Conservation (phyloP, 1,140 invertebrate genomes). For the Hirudo medicinalis region DNA sequence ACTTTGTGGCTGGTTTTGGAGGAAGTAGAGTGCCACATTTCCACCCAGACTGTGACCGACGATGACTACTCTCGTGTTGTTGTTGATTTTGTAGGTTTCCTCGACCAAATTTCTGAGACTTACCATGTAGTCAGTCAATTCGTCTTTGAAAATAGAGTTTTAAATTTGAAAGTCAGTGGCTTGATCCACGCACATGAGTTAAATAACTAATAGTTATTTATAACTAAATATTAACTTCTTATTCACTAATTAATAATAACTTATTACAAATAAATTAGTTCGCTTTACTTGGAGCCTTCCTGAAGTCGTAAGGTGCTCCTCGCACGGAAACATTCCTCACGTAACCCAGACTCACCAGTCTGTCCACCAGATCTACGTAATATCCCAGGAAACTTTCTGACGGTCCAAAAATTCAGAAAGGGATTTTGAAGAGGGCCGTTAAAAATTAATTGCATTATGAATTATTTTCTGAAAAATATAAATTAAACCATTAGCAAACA, state of each 20-base stretch:
- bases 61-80: conserved; percentile 48
- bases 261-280: background rate
- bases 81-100: conserved; percentile 66
- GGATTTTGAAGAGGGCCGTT: too few relatives aligned
- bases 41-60: background rate
- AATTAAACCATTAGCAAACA: too few relatives aligned
- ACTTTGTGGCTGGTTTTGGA: conserved; percentile 58
- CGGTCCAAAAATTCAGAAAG: conserved; percentile 18
- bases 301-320: conserved; percentile 93
- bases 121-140: conserved; percentile 67
- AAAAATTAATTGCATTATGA: too few relatives aligned
- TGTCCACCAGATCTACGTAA: conserved; percentile 70
- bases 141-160: conserved; percentile 48
- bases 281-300: conserved; percentile 79
- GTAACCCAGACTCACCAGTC: conserved; percentile 62
- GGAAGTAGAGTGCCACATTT: conserved; percentile 38
- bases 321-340: conserved; percentile 61
- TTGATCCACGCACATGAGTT: too few relatives aligned
- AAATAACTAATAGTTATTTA: too few relatives aligned
- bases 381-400: conserved; percentile 77
- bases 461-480: too few relatives aligned
- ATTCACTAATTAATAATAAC: conserved; percentile 11
- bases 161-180: too few relatives aligned
- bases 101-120: conserved; percentile 72
- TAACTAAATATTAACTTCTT: too few relatives aligned